Evolutionary conservation across 2,888 invertebrate species (phyloP).

Genomic region (Hemithea aestivaria): DNA sequence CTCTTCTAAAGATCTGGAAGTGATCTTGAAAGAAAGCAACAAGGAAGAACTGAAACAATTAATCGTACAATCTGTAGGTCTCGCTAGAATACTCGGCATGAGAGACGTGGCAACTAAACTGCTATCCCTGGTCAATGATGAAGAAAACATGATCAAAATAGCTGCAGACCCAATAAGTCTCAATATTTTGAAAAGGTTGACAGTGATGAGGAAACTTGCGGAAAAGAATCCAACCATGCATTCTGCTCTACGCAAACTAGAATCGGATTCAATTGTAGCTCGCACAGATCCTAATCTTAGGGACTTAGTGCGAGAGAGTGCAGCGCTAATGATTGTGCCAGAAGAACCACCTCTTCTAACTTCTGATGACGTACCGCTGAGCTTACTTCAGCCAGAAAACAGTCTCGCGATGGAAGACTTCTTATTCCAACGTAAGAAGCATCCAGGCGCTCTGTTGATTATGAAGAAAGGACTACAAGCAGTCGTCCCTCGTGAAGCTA

Average conservation of each 20-base stretch:
- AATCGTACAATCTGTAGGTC: constrained; percentile 82
- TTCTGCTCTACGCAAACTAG: constrained; percentile 81
- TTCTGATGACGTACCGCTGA: constrained; percentile 85
- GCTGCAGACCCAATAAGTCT: constrained; percentile 79
- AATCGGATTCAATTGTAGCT: constrained; percentile 82
- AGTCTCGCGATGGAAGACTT: constrained; percentile 88
- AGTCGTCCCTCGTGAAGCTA: constrained; percentile 87
- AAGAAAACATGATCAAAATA: constrained; percentile 76
- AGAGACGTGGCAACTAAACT: constrained; percentile 80
- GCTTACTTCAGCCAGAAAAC: constrained; percentile 83
- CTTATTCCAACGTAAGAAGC: constrained; percentile 79
- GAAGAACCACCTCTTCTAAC: constrained; percentile 80
- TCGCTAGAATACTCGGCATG: constrained; percentile 85
- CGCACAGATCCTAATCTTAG: constrained; percentile 84
- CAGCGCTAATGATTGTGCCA: constrained; percentile 83
- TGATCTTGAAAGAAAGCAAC: constrained; percentile 71
- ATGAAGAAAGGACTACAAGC: constrained; percentile 86
- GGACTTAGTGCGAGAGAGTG: constrained; percentile 85
- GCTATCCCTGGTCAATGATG: constrained; percentile 73
- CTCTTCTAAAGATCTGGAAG: constrained; percentile 78
- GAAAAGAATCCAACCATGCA: constrained; percentile 82
- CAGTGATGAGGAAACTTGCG: constrained; percentile 85
- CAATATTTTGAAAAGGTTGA: constrained; percentile 83
- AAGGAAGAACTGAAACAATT: constrained; percentile 64
- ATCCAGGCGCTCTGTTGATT: constrained; percentile 82